These are phyloP conservation scores for Polydesmus complanatus DNA, from an alignment of 2,888 invertebrate genomes.

Conservation along the genomic window DNA sequence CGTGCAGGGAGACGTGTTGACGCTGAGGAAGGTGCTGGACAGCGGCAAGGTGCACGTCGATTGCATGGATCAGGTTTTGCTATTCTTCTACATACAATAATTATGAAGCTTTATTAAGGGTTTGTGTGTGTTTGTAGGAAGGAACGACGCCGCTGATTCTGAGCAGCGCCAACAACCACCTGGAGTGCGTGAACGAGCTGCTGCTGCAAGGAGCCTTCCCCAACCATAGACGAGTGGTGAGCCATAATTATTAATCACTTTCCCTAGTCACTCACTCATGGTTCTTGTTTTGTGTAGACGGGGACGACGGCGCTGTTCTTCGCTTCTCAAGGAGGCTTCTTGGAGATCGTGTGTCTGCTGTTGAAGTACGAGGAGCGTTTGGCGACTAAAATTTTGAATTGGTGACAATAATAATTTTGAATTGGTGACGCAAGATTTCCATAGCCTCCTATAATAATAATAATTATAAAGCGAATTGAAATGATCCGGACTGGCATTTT, in stretches of 20 bases:
- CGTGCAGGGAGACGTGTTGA: conserved; percentile 63
- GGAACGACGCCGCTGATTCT: conserved; percentile 86
- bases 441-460: too few species aligned
- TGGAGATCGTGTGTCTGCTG: conserved; percentile 63
- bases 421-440: too few species aligned
- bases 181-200: conserved; percentile 70
- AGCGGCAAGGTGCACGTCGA: conserved; percentile 90
- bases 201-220: conserved; percentile 85
- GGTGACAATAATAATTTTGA: too few species aligned
- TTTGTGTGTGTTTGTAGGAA: conserved; percentile 63
- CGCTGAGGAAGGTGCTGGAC: conserved; percentile 64
- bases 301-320: conserved; percentile 88
- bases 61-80: conserved; percentile 76
- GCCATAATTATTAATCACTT: conserved; percentile 12
- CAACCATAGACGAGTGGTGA: conserved; percentile 55
- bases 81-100: neutral
- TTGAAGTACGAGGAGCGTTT: conserved; percentile 61
- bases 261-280: too few species aligned
- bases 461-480: too few species aligned
- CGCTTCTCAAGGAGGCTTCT: conserved; percentile 81
- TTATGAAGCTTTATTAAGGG: too few species aligned
- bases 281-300: too few species aligned
- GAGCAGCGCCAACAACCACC: conserved; percentile 79
- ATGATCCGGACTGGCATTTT: too few species aligned
- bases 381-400: too few species aligned